Conservation (phyloP, 2,113 vertebrate species). For the Chaetura pelagica region DNA sequence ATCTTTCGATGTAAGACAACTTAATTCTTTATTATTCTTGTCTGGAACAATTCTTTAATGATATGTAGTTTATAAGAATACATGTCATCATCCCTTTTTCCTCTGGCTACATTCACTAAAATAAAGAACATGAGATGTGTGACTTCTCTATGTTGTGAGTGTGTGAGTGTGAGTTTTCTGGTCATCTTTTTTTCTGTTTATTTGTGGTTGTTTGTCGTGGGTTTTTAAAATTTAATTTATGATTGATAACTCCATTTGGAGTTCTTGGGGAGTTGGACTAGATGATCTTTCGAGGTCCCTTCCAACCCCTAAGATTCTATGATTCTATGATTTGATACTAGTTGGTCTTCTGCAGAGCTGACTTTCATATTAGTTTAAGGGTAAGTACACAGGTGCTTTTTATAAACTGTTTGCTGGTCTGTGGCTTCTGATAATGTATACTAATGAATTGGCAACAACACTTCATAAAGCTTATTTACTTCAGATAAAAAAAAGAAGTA, state of each 20-base stretch:
- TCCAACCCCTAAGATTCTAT: no score
- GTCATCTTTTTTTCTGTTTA: background rate
- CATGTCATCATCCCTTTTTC: background rate
- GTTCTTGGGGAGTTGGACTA: no score
- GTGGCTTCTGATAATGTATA: background rate
- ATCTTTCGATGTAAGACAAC: background rate
- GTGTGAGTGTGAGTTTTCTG: background rate
- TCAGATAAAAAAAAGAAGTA: background rate
- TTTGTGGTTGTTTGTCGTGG: background rate
- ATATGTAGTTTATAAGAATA: background rate
- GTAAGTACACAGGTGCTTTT: background rate
- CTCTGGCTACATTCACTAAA: background rate
- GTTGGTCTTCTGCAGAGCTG: background rate
- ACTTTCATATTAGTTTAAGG: background rate
- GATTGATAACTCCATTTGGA: background rate
- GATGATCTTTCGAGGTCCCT: no score
- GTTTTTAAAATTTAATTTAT: background rate
- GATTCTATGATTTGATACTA: no score
- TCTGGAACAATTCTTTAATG: background rate
- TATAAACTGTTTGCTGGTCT: background rate
- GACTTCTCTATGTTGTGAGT: background rate
- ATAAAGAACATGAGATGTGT: background rate
- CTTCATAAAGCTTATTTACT: background rate
- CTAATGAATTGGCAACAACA: background rate
- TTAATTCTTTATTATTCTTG: background rate